Conservation (phyloP, 1,140 invertebrate species). For the Zophobas morio region DNA sequence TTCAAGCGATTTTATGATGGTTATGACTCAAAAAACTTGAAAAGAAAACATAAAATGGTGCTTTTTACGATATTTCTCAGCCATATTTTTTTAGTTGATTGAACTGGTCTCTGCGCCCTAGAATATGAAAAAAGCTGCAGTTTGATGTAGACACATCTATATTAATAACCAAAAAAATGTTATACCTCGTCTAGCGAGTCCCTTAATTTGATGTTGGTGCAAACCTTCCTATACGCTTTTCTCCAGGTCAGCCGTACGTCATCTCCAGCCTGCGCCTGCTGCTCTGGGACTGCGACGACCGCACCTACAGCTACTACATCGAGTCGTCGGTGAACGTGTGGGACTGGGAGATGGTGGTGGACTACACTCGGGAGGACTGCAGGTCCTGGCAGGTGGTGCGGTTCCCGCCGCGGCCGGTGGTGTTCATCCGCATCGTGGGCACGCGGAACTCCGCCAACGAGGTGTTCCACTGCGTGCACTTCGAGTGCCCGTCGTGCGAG, state of each 20-base stretch:
- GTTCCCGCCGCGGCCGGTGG: constrained; percentile 87
- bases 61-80: no score
- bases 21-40: no score
- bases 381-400: constrained; percentile 93
- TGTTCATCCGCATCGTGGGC: constrained; percentile 95
- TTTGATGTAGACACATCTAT: no score
- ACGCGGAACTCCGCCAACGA: constrained; percentile 98
- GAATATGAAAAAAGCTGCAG: no score
- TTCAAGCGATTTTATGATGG: no score
- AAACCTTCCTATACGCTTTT: no score
- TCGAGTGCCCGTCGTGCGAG: constrained; percentile 91
- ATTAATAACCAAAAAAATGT: no score
- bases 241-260: constrained; percentile 88
- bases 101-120: no score
- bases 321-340: constrained; percentile 95
- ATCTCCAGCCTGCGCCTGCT: constrained; percentile 92
- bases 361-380: constrained; percentile 82
- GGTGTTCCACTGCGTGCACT: constrained; percentile 97
- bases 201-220: no score
- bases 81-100: no score
- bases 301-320: constrained; percentile 96
- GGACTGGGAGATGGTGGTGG: constrained; percentile 90
- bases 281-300: constrained; percentile 98
- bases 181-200: no score
- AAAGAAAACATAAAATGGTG: no score